Percentiles rank a stretch among this genome's conserved stretches.
Evolutionary conservation across 2,888 invertebrate species (phyloP).

Genomic region (Dasypolia templi): DNA sequence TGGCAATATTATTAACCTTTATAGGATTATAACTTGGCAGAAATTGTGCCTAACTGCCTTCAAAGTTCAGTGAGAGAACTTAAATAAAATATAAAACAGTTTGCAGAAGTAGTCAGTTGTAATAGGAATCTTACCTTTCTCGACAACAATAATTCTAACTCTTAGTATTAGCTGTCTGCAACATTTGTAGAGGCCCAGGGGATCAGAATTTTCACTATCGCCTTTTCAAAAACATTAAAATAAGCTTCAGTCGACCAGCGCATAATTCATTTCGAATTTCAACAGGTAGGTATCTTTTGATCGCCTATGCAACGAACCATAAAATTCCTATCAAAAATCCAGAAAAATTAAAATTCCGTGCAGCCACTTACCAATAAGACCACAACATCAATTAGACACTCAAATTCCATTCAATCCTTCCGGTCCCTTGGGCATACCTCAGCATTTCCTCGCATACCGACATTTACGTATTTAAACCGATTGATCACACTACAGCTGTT

Average conservation of each 20-base stretch:
- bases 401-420: constrained; percentile 53
- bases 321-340: too few species aligned
- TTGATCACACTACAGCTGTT: constrained; percentile 83
- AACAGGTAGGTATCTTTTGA: too few species aligned
- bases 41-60: constrained; percentile 15
- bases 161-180: too few species aligned
- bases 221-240: too few species aligned
- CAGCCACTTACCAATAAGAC: constrained; percentile 13
- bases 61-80: constrained; percentile 9
- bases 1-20: constrained; percentile 37
- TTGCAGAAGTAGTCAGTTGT: too few species aligned
- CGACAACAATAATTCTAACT: too few species aligned
- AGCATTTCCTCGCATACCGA: constrained; percentile 65
- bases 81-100: background rate
- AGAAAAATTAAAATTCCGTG: constrained; percentile 5
- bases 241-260: too few species aligned
- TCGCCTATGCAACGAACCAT: too few species aligned
- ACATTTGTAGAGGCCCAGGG: too few species aligned
- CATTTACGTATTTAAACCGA: constrained; percentile 69
- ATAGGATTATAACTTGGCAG: constrained; percentile 31
- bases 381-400: constrained; percentile 50
- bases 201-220: too few species aligned
- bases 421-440: constrained; percentile 44
- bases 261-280: too few species aligned
- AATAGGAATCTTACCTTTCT: too few species aligned